phyloP scores from a whole-genome alignment of 2,888 invertebrate species.

The Spilosoma lubricipeda region DNA sequence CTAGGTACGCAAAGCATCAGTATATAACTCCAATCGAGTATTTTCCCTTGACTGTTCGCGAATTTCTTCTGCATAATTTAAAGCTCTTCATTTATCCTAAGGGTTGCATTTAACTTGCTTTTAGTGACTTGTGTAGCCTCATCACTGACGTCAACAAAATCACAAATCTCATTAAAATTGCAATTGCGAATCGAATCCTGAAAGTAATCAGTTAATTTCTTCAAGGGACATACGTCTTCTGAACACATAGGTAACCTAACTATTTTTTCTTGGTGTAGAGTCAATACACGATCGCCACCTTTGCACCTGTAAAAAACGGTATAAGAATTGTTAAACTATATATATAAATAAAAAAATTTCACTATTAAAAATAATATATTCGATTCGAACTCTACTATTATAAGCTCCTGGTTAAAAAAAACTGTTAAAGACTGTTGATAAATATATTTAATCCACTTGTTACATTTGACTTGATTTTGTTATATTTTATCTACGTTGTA shows the following conservation, averaged over 20 bases:
- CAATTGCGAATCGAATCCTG: slow-evolving; percentile 88
- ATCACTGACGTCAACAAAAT: slow-evolving; percentile 39
- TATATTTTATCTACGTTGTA: neutral
- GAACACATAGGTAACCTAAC: slow-evolving; percentile 90
- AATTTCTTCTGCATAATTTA: neutral
- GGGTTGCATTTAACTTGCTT: neutral
- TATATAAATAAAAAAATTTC: too few relatives aligned
- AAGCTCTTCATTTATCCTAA: slow-evolving; percentile 7
- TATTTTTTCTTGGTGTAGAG: slow-evolving; percentile 91
- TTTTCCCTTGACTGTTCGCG: neutral
- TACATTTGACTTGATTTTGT: too few relatives aligned
- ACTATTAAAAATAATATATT: too few relatives aligned
- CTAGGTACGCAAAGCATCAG: neutral
- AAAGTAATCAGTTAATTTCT: slow-evolving; percentile 85
- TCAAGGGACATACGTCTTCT: slow-evolving; percentile 88
- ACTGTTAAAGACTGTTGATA: too few relatives aligned
- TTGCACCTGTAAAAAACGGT: slow-evolving; percentile 10
- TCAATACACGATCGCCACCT: slow-evolving; percentile 73
- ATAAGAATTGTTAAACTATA: too few relatives aligned
- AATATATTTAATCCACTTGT: too few relatives aligned
- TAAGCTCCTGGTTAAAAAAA: too few relatives aligned
- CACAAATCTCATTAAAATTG: slow-evolving; percentile 89
- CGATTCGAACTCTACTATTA: too few relatives aligned
- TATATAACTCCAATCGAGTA: neutral
- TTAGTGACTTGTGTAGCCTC: slow-evolving; percentile 3